A percentile compares a stretch with the other conserved stretches of the same genome.
These are phyloP conservation scores for Charaxes varanes DNA, from an alignment of 1,140 invertebrate genomes.

Conservation along the genomic window DNA sequence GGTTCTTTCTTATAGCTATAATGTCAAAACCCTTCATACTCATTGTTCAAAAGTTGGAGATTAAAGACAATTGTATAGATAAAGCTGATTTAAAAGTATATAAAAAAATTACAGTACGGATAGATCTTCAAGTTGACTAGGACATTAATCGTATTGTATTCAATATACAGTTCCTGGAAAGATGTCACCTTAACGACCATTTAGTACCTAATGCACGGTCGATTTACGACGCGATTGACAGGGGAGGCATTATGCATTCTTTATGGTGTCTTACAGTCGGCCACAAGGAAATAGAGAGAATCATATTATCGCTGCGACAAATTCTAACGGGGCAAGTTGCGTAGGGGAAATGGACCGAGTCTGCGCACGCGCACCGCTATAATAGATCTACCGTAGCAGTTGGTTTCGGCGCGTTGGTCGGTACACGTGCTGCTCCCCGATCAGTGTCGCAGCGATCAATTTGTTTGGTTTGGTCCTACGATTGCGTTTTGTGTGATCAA, in stretches of 20 bases:
- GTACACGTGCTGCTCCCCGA: constrained; percentile 44
- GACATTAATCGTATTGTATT: no score
- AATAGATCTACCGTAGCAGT: constrained; percentile 69
- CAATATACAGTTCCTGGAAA: not conserved
- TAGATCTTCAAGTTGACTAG: no score
- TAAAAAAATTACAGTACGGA: no score
- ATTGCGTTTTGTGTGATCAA: constrained; percentile 19
- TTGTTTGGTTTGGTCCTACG: constrained; percentile 25
- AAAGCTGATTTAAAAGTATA: no score
- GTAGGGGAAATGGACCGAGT: constrained; percentile 70
- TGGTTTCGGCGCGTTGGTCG: constrained; percentile 60
- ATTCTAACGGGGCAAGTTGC: constrained; percentile 66
- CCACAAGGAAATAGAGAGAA: constrained; percentile 29
- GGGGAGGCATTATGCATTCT: constrained; percentile 11
- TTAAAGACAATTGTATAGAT: no score
- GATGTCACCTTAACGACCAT: not conserved
- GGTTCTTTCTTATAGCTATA: no score
- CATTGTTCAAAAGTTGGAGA: no score
- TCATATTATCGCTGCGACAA: constrained; percentile 54
- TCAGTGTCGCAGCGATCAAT: constrained; percentile 25
- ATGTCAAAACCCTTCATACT: no score
- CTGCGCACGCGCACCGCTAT: constrained; percentile 63
- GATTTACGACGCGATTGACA: constrained; percentile 1
- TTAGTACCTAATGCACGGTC: constrained; percentile 1
- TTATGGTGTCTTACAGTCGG: constrained; percentile 11